These are phyloP conservation scores for Xylocampa areola DNA, from an alignment of 2,888 invertebrate genomes.

Conservation along the genomic window DNA sequence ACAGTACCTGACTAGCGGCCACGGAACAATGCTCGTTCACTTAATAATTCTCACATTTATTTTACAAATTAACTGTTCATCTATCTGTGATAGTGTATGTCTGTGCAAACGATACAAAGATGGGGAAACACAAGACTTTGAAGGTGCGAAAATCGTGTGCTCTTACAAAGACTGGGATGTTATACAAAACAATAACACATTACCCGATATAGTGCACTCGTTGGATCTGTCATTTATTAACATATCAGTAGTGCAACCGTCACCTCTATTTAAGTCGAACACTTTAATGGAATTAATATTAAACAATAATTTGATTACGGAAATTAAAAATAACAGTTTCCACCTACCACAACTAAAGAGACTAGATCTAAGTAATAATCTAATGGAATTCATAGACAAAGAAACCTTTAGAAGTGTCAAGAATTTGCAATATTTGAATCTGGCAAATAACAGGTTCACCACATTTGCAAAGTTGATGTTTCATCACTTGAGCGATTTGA, in stretches of 20 bases:
- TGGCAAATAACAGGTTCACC: constrained; percentile 82
- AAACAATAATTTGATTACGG: constrained; percentile 72
- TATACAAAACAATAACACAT: constrained; percentile 60
- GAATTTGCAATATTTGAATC: constrained; percentile 81
- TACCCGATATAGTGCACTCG: constrained; percentile 71
- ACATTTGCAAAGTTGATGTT: constrained; percentile 78
- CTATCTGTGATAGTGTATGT: constrained; percentile 74
- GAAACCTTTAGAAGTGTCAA: constrained; percentile 76
- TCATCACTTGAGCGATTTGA: constrained; percentile 76
- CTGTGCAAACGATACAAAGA: constrained; percentile 66
- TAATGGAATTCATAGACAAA: constrained; percentile 74
- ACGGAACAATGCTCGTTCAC: constrained; percentile 62
- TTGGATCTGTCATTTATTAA: constrained; percentile 80
- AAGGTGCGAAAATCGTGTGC: constrained; percentile 75
- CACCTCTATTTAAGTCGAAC: constrained; percentile 67
- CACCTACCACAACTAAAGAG: constrained; percentile 73
- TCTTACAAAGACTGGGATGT: constrained; percentile 63
- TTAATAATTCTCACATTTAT: constrained; percentile 58
- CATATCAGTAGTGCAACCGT: constrained; percentile 65
- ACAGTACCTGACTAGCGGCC: constrained; percentile 46
- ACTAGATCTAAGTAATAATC: constrained; percentile 82
- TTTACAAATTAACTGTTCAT: constrained; percentile 62
- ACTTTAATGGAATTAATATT: constrained; percentile 71
- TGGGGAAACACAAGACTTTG: constrained; percentile 64
- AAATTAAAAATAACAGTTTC: constrained; percentile 71